Percentiles rank a stretch among this genome's conserved stretches.
phyloP scores from a whole-genome alignment of 2,113 vertebrate genomes.

The Grammomys dolichurus region DNA sequence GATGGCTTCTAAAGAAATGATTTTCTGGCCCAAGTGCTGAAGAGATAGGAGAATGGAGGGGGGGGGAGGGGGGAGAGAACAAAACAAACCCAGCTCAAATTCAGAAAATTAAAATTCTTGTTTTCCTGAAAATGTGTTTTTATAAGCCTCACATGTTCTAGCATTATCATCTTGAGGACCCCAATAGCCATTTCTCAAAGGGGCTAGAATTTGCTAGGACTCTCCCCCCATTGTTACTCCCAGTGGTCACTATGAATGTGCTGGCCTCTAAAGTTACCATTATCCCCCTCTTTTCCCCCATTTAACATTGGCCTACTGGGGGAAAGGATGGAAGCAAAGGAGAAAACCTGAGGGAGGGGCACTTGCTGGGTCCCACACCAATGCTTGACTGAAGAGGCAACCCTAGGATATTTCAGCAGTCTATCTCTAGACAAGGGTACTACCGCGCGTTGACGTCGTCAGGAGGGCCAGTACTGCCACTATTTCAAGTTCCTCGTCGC shows the following conservation, averaged over 20 bases:
- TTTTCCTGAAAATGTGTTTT: slow-evolving; percentile 39
- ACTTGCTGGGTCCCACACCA: neutral
- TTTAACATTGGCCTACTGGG: neutral
- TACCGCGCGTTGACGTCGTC: neutral
- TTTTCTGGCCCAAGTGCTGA: slow-evolving; percentile 32
- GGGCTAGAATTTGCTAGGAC: slow-evolving; percentile 33
- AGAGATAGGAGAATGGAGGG: slow-evolving; percentile 11
- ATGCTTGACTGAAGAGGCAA: slow-evolving; percentile 34
- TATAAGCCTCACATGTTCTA: slow-evolving; percentile 20
- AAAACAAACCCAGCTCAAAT: neutral
- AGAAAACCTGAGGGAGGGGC: neutral
- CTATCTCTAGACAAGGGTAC: slow-evolving; percentile 24
- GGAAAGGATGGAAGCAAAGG: neutral
- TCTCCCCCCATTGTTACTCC: neutral
- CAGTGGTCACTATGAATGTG: slow-evolving; percentile 45
- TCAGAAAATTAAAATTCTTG: slow-evolving; percentile 26
- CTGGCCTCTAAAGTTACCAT: slow-evolving; percentile 41
- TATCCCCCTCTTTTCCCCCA: neutral
- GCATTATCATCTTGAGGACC: slow-evolving; percentile 34
- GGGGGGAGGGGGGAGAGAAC: neutral
- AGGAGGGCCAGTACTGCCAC: neutral
- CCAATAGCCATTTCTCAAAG: slow-evolving; percentile 24
- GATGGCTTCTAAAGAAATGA: slow-evolving; percentile 4
- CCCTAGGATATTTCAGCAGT: neutral
- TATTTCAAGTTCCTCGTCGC: slow-evolving; percentile 29